Percentiles rank a stretch among this genome's conserved stretches.
Conservation (phyloP, 2,888 invertebrate genomes). For the Tiliacea citrago region DNA sequence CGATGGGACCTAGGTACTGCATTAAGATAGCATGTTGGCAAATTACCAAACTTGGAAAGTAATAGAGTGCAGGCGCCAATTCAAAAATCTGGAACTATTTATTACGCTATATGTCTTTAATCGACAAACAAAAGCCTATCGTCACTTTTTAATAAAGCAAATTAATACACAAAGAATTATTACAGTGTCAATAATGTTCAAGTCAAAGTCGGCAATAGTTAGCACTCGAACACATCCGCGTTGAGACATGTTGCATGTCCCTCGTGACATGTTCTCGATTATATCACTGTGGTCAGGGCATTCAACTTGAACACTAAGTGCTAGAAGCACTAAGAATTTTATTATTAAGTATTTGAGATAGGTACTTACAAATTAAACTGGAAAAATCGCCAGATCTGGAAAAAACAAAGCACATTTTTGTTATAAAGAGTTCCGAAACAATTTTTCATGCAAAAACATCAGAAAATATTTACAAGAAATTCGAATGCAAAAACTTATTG, state of each 20-base stretch:
- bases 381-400: slow-evolving; percentile 30
- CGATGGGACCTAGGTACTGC: too few species aligned
- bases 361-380: slow-evolving; percentile 45
- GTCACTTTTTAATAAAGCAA: not conserved
- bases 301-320: slow-evolving; percentile 32
- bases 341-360: too few species aligned
- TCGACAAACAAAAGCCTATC: not conserved
- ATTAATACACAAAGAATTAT: slow-evolving; percentile 8
- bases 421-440: not conserved
- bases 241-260: slow-evolving; percentile 13
- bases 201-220: slow-evolving; percentile 1
- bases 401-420: not conserved
- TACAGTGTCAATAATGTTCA: not conserved
- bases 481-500: not conserved
- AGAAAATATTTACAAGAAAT: not conserved
- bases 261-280: slow-evolving; percentile 30
- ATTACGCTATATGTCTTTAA: too few species aligned
- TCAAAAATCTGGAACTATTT: too few species aligned
- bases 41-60: too few species aligned
- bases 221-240: slow-evolving; percentile 31
- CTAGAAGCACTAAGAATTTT: not conserved
- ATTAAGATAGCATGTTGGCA: too few species aligned
- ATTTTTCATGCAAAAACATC: not conserved
- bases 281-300: slow-evolving; percentile 24
- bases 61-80: too few species aligned